These are phyloP conservation scores for Saccostrea echinata DNA, from an alignment of 1,140 invertebrate species.

Conservation along the genomic window DNA sequence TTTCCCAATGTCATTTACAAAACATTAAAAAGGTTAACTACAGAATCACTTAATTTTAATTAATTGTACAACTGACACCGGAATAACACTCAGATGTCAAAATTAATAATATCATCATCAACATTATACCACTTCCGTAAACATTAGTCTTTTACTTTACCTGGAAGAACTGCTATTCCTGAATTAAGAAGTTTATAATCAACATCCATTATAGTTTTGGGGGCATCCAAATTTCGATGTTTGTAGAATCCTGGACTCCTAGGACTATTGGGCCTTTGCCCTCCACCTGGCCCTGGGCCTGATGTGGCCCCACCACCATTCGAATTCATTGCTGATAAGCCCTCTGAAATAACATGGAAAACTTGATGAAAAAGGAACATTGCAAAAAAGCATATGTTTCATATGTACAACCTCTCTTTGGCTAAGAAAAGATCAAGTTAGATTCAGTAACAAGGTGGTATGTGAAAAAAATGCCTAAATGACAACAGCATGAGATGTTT, in stretches of 20 bases:
- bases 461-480: constrained; percentile 10
- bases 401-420: neutral
- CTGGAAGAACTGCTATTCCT: constrained; percentile 70
- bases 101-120: neutral
- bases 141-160: constrained; percentile 49
- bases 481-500: constrained; percentile 30
- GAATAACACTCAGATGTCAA: neutral
- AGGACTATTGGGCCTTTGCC: neutral
- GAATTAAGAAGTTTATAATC: constrained; percentile 86
- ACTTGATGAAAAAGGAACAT: constrained; percentile 13
- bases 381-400: neutral
- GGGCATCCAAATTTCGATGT: constrained; percentile 83
- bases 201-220: constrained; percentile 90
- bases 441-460: constrained; percentile 13
- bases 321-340: neutral
- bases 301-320: neutral
- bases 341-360: constrained; percentile 27
- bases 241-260: constrained; percentile 45
- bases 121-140: neutral
- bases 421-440: neutral
- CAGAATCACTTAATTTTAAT: neutral
- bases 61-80: neutral
- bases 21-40: neutral
- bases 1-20: neutral
- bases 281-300: constrained; percentile 26